A percentile compares a stretch with the other conserved stretches of the same genome.
phyloP scores from a whole-genome alignment of 2,888 invertebrate genomes.

The Calliphora vomitoria region DNA sequence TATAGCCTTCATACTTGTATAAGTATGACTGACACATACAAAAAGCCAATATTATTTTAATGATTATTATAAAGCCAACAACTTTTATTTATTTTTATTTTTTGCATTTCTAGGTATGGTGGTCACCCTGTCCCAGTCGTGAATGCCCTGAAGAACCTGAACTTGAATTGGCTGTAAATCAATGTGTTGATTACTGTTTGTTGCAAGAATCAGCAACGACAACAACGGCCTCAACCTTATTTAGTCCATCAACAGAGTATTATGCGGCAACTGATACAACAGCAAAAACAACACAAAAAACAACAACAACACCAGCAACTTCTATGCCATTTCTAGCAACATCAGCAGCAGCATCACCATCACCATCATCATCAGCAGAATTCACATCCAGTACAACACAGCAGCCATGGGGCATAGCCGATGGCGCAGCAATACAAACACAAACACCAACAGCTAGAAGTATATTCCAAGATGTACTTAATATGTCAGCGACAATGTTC shows the following conservation, averaged over 20 bases:
- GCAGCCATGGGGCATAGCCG: conserved; percentile 60
- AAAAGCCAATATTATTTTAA: conserved; percentile 24
- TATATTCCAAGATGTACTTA: conserved; percentile 83
- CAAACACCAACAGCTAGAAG: conserved; percentile 70
- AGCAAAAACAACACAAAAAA: conserved; percentile 67
- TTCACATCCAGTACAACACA: conserved; percentile 75
- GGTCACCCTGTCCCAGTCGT: conserved; percentile 92
- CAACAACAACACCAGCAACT: conserved; percentile 62
- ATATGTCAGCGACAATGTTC: conserved; percentile 83
- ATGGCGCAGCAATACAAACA: conserved; percentile 75
- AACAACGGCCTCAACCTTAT: conserved; percentile 75
- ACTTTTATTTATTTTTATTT: background rate
- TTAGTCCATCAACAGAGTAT: conserved; percentile 76
- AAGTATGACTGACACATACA: background rate
- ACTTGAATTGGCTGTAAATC: conserved; percentile 89
- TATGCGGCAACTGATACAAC: conserved; percentile 72
- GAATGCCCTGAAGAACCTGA: conserved; percentile 91
- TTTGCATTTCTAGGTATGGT: conserved; percentile 88
- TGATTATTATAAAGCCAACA: background rate
- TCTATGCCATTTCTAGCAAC: conserved; percentile 75
- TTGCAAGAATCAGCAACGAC: conserved; percentile 82
- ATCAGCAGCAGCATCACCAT: conserved; percentile 58
- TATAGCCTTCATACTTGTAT: background rate
- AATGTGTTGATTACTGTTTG: conserved; percentile 90
- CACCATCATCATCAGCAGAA: conserved; percentile 57